Evolutionary conservation across 2,888 invertebrate species (phyloP).

Genomic region (Euclidia mi): DNA sequence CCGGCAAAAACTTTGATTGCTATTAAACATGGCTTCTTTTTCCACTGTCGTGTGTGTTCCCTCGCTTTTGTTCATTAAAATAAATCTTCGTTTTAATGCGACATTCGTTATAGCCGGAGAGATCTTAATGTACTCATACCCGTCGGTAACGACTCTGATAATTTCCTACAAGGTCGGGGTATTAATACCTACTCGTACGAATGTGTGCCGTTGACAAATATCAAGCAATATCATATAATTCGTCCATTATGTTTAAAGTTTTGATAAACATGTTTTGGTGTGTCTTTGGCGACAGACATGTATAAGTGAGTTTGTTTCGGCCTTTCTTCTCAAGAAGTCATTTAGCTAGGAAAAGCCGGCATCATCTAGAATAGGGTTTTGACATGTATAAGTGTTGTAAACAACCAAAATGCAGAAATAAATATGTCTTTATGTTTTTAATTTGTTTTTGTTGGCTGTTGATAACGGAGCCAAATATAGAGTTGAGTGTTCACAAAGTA

Average conservation of each 20-base stretch:
- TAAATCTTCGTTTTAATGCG: conserved; percentile 68
- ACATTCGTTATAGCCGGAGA: conserved; percentile 61
- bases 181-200: conserved; percentile 26
- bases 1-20: conserved; percentile 57
- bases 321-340: too few species aligned
- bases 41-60: conserved; percentile 59
- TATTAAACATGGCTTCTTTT: conserved; percentile 68
- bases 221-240: conserved; percentile 21
- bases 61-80: conserved; percentile 62
- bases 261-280: conserved; percentile 38
- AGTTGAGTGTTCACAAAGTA: neutral
- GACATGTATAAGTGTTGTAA: too few species aligned
- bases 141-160: conserved; percentile 48
- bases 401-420: too few species aligned
- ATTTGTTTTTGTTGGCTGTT: neutral
- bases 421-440: too few species aligned
- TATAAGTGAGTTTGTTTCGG: too few species aligned
- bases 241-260: conserved; percentile 18
- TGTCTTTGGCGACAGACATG: conserved; percentile 20
- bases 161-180: conserved; percentile 41
- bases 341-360: too few species aligned
- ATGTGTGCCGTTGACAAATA: conserved; percentile 15
- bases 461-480: neutral
- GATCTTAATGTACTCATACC: conserved; percentile 67
- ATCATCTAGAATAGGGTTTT: too few species aligned